Base-by-base conservation (phyloP, 1,140 invertebrate genomes). In the Macrosteles quadrilineatus region DNA sequence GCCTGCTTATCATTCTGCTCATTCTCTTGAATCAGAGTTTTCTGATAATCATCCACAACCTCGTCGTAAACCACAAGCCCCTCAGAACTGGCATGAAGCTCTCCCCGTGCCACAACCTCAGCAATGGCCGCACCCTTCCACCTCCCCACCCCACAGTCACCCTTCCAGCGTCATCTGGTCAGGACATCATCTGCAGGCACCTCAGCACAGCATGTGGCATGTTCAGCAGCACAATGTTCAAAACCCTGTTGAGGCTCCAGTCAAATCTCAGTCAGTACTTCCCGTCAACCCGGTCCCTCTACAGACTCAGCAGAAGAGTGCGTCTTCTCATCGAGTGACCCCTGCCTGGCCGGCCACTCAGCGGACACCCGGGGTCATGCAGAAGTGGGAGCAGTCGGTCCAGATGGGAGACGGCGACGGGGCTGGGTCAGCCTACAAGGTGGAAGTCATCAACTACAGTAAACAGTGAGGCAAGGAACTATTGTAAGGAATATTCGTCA, bases 381-480 rank as follows among this genome's bases (percentile, higher is more conserved):
- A 59, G 55, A n/a, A n/a, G n/a, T 59, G 55, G 55, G 55, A 59
- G 25, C 55, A 59, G 25, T 2, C 9, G 12, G 55, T 59, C 3
- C 55, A 59, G 2, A 59, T 23, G 9, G 12, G 14, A 2, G 55
- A 23, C 21, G 23, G 55, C 2, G 55, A 59, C 27, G 55, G 55
- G 6, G 21, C 55, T 11, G 55, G 14, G 2, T 59, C 55, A 2
- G 25, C 55, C 2, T 59, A 59, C 25, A 59, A 59, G 55, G 21
- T 59, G 25, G 55, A 59, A 30, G 55, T 59, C 25, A 59, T 59
- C 55, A 59, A 59, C 23, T 59, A 59, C 55, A 29, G 3, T 4
- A 23, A 59, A 4, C 55, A 59, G 21, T 36, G 14, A n/a, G n/a
- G n/a, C n/a, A n/a, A n/a, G n/a, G n/a, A n/a, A n/a, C n/a, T n/a